Conservation (phyloP, 2,113 vertebrate genomes). For the Dicrurus megarhynchus region DNA sequence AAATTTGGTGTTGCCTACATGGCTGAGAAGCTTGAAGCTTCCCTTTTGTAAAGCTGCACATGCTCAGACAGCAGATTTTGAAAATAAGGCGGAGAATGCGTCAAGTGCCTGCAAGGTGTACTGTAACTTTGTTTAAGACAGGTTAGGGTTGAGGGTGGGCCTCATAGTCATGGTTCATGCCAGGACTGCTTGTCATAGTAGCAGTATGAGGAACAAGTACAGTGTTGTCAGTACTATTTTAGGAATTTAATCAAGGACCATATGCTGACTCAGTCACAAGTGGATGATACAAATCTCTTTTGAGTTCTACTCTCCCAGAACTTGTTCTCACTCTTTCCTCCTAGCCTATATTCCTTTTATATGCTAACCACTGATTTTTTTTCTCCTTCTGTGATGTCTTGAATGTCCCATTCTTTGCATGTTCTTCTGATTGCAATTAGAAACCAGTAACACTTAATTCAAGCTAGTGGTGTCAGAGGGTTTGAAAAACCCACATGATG, state of each 20-base stretch:
- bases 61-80: not conserved
- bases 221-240: conserved; percentile 21
- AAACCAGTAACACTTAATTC: not conserved
- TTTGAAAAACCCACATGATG: not conserved
- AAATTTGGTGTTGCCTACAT: not conserved
- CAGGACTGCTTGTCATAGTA: conserved; percentile 21
- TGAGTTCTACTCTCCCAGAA: not conserved
- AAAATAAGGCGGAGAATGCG: not conserved
- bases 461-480: not conserved
- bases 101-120: conserved; percentile 12
- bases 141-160: not conserved
- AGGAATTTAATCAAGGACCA: conserved; percentile 36
- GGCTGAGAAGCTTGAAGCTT: not conserved
- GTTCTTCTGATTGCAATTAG: not conserved
- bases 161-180: not conserved
- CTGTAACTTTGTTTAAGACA: not conserved
- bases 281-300: not conserved
- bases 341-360: not conserved
- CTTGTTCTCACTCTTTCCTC: not conserved
- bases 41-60: not conserved
- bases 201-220: not conserved
- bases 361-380: not conserved
- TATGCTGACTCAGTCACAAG: conserved; percentile 33
- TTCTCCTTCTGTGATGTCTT: not conserved
- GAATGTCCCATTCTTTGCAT: not conserved